Base-by-base conservation (phyloP, 2,113 vertebrate genomes). In the Solea senegalensis region DNA sequence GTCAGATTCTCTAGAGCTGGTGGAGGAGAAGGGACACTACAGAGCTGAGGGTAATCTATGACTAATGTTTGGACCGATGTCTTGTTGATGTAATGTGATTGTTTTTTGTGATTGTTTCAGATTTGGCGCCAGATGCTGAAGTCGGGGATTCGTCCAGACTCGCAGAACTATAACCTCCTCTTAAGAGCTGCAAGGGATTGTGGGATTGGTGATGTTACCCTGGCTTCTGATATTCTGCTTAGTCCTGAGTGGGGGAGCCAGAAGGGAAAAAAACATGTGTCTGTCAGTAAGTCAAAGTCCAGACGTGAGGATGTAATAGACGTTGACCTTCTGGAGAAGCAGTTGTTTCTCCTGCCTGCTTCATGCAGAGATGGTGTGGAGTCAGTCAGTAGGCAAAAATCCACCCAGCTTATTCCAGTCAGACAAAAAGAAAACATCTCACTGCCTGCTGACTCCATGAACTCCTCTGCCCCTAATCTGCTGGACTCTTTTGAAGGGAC, bases 111-210 rank as follows among this genome's bases (percentile, higher is more conserved):
- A n/a, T 48, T 16, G 2, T 52, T 74, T 39, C 90, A 99, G 98
- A 92, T 99, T 51, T 99, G 97, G 97, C 93, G 90, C 4, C 94
- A 96, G 80, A 98, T 99, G 97, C 73, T 94, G 7, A 89, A 13
- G 0, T 86, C 95, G n/a, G 95, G 96, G 28, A 91, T 98, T 58
- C 88, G 80, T 70, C 95, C 95, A 0, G 82, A 95, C 61, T 80
- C 52, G 2, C 89, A 95, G 52, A 91, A 80, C 60, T 99, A 99
- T 76, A 98, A 95, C 82, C 61, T 98, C 74, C 91, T 99, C 56
- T 82, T 99, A 56, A 90, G 91, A 0, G 94, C 94, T 0, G 95
- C 96, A 1, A 93, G 95, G 65, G 96, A 97, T 82, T 99, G 98
- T 46, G 94, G 94, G 40, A 90, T 98, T 0, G 96, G 97, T 0